Evolutionary conservation across 2,888 invertebrate species (phyloP).

Genomic region (Macrophya alboannulata): DNA sequence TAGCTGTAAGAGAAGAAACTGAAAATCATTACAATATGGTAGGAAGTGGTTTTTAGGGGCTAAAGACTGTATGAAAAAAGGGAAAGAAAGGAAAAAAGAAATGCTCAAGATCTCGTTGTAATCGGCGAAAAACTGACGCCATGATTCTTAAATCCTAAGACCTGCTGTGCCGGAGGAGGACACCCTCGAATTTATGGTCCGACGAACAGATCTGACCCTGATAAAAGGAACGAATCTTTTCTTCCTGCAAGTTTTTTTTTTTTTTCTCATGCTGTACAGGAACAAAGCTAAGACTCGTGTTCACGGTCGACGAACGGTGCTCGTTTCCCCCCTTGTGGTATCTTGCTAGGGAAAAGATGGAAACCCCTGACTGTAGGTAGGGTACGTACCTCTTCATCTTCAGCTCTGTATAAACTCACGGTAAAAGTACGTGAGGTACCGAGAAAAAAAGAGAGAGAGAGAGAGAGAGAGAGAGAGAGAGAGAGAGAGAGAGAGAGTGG

Average conservation of each 20-base stretch:
- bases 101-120: not conserved
- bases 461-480: not conserved
- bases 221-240: constrained; percentile 39
- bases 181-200: constrained; percentile 37
- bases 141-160: constrained; percentile 28
- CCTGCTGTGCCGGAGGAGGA: not conserved
- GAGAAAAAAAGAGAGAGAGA: not conserved
- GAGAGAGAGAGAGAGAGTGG: not conserved
- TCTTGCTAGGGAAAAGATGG: not conserved
- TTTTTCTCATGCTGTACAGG: not conserved
- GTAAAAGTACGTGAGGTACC: not conserved
- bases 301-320: constrained; percentile 20
- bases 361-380: not conserved
- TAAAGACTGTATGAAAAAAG: not conserved
- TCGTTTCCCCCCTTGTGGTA: constrained; percentile 22
- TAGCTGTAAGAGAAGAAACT: not conserved
- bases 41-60: not conserved
- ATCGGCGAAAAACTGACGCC: constrained; percentile 3
- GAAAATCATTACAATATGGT: not conserved
- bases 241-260: not conserved
- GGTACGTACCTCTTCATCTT: not conserved
- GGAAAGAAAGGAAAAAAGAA: not conserved
- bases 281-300: constrained; percentile 44
- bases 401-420: not conserved
- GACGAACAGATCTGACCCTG: constrained; percentile 41